Conservation (phyloP, 2,113 vertebrate species). For the Sebastes fasciatus region DNA sequence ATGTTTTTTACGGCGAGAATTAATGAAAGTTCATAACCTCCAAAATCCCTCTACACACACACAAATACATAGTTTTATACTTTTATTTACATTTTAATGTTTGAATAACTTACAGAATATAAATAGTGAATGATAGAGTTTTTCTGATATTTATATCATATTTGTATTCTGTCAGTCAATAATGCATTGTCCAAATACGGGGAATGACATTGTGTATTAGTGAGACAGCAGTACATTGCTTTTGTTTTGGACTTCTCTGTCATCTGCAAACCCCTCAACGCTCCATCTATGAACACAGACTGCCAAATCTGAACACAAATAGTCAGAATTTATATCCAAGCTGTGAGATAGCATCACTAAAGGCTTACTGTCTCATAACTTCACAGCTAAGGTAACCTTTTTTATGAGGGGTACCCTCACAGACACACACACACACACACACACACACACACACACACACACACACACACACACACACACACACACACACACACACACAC, state of each 20-base stretch:
- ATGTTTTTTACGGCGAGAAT: background rate
- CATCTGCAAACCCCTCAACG: background rate
- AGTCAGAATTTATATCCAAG: background rate
- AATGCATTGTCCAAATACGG: background rate
- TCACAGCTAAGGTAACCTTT: background rate
- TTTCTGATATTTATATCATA: background rate
- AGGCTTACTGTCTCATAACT: background rate
- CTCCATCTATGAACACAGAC: background rate
- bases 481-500: background rate
- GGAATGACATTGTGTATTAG: background rate
- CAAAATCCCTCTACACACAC: background rate
- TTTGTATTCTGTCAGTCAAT: background rate
- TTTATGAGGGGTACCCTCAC: background rate
- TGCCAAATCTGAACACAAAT: background rate
- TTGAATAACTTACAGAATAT: background rate
- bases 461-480: too few species aligned
- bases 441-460: too few species aligned
- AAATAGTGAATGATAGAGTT: background rate
- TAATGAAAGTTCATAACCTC: background rate
- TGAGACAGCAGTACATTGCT: background rate
- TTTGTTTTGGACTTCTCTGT: slow-evolving; percentile 10
- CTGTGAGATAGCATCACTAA: background rate
- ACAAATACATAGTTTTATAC: background rate
- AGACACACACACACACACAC: background rate
- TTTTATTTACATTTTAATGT: background rate